A percentile compares a stretch with the other conserved stretches of the same genome.
These are phyloP conservation scores for Alaudala cheleensis DNA, from an alignment of 2,113 vertebrate species.

Conservation along the genomic window DNA sequence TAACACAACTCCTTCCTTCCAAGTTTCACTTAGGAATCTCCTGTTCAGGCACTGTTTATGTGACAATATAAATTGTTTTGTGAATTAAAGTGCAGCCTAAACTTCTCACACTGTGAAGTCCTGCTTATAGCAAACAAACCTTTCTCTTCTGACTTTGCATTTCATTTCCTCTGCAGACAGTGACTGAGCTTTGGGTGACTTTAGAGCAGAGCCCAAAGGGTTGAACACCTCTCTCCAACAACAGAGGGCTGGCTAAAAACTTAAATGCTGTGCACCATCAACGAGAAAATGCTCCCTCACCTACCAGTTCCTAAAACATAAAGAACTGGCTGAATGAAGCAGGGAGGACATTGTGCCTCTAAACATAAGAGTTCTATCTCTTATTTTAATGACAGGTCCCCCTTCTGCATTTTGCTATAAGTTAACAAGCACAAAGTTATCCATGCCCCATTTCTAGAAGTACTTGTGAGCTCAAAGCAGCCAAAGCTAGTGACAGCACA, in stretches of 20 bases:
- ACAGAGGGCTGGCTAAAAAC: neutral
- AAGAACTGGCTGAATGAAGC: neutral
- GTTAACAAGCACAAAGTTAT: neutral
- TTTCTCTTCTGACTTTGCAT: neutral
- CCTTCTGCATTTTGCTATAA: neutral
- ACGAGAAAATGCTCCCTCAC: neutral
- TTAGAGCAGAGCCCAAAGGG: neutral
- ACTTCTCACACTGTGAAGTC: neutral
- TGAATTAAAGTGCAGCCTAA: neutral
- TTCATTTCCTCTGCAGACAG: neutral
- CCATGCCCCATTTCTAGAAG: neutral
- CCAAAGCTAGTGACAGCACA: neutral
- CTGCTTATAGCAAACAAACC: neutral
- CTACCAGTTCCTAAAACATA: neutral
- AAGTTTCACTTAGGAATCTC: neutral
- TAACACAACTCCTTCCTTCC: neutral
- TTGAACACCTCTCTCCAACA: neutral
- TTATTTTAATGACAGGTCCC: neutral
- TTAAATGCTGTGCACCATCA: neutral
- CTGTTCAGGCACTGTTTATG: neutral
- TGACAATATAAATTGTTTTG: neutral
- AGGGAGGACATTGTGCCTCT: neutral
- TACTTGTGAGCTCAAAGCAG: neutral
- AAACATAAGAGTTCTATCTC: neutral
- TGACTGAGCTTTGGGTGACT: neutral